These are phyloP conservation scores for Aspiorhynchus laticeps DNA, from an alignment of 2,113 vertebrate species.

Conservation along the genomic window DNA sequence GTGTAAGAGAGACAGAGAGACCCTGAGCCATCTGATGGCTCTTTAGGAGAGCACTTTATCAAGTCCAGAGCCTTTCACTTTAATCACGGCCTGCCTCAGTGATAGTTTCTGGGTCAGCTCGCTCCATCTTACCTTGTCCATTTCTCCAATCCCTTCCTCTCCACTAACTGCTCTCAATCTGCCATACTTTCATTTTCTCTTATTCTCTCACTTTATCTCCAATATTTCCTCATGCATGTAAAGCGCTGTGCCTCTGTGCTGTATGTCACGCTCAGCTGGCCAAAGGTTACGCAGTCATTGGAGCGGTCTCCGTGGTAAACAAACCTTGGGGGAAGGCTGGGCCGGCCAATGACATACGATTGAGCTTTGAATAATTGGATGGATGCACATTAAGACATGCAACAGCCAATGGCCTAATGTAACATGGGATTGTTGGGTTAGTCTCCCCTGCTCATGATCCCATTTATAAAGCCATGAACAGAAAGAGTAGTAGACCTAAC, in stretches of 20 bases:
- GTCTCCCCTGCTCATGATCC: background rate
- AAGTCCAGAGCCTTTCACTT: slow-evolving; percentile 44
- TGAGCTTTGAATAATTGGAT: slow-evolving; percentile 3
- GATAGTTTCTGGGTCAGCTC: slow-evolving; percentile 49
- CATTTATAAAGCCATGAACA: background rate
- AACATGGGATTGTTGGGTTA: background rate
- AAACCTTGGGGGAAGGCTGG: background rate
- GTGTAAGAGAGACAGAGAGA: slow-evolving; percentile 22
- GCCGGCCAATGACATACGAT: background rate
- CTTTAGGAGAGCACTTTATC: slow-evolving; percentile 33
- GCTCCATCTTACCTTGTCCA: slow-evolving; percentile 4
- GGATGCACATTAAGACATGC: slow-evolving; percentile 10
- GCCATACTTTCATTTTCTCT: background rate
- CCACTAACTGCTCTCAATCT: background rate
- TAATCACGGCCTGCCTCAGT: slow-evolving; percentile 37
- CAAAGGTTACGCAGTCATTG: slow-evolving; percentile 29
- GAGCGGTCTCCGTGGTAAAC: slow-evolving; percentile 31
- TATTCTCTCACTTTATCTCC: background rate
- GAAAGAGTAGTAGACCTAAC: background rate
- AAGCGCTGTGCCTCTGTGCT: background rate
- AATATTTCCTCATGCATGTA: background rate
- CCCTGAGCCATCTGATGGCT: slow-evolving; percentile 9
- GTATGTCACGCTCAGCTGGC: slow-evolving; percentile 23
- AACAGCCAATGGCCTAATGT: background rate
- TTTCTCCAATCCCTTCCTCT: background rate